Percentiles rank a stretch among this genome's conserved stretches.
Conservation (phyloP, 1,140 invertebrate species). For the Drosophila quadrilineata region DNA sequence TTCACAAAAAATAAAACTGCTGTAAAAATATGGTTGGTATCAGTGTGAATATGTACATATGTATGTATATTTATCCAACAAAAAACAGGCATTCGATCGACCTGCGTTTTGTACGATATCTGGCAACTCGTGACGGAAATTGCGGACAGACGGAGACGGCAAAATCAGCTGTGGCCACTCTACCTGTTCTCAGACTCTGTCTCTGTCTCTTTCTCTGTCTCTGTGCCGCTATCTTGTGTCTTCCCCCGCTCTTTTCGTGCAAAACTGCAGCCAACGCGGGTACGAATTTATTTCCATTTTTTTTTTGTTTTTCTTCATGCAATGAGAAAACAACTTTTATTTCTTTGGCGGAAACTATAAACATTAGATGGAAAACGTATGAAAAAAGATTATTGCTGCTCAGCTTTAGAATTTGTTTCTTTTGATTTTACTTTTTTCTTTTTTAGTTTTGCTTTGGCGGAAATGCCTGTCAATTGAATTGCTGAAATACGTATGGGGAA, state of each 20-base stretch:
- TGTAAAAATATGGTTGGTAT: conserved; percentile 50
- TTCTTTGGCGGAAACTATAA: conserved; percentile 69
- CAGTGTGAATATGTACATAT: not conserved
- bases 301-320: conserved; percentile 7
- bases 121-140: conserved; percentile 68
- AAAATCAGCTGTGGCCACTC: conserved; percentile 57
- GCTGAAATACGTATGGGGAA: conserved; percentile 18
- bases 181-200: not conserved
- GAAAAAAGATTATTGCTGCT: too few relatives aligned
- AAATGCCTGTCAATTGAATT: conserved; percentile 69
- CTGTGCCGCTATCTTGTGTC: not conserved
- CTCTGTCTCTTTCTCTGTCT: too few relatives aligned
- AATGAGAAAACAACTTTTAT: conserved; percentile 37
- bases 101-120: conserved; percentile 16
- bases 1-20: conserved; percentile 47
- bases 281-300: not conserved
- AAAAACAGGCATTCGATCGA: conserved; percentile 25
- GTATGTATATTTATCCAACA: conserved; percentile 43
- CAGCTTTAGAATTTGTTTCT: conserved; percentile 35
- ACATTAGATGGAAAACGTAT: conserved; percentile 27
- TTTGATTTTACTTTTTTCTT: conserved; percentile 39
- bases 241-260: not conserved
- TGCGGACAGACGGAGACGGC: conserved; percentile 45
- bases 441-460: conserved; percentile 33
- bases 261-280: not conserved